A percentile compares a stretch with the other conserved stretches of the same genome.
phyloP scores from a whole-genome alignment of 2,797 vertebrate genomes.

The Pseudomugil tenellus region DNA sequence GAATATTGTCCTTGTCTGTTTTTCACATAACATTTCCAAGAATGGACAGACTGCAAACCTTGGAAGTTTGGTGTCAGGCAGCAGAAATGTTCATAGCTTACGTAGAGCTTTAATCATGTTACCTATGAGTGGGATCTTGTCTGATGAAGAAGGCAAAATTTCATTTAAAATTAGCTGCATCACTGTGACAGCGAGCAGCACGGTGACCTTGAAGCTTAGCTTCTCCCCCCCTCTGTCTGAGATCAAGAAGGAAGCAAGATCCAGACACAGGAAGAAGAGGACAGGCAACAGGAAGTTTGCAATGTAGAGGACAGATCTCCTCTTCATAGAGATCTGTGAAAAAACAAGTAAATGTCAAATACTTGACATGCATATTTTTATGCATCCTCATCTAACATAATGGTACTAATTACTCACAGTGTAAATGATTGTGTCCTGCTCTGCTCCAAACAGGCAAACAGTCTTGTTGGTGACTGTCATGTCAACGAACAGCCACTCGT shows the following conservation, averaged over 20 bases:
- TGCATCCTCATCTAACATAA: too few relatives aligned
- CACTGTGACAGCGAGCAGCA: constrained; percentile 84
- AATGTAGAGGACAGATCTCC: constrained; percentile 55
- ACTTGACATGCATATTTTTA: background rate
- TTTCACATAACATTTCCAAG: background rate
- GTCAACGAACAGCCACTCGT: constrained; percentile 72
- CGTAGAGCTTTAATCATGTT: background rate
- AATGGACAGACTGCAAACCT: background rate
- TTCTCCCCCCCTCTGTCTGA: constrained; percentile 79
- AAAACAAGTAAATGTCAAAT: background rate
- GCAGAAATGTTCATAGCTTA: background rate
- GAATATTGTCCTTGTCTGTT: background rate
- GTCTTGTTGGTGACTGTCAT: constrained; percentile 31
- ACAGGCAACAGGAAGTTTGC: constrained; percentile 65
- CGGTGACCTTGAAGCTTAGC: constrained; percentile 83
- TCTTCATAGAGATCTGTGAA: constrained; percentile 62
- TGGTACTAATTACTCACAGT: constrained; percentile 50
- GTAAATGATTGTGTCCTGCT: constrained; percentile 54
- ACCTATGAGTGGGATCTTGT: constrained; percentile 84
- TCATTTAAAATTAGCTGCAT: constrained; percentile 85
- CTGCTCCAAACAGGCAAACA: rapidly evolving
- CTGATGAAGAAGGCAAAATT: constrained; percentile 82
- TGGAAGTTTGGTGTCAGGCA: background rate
- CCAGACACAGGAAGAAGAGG: constrained; percentile 80
- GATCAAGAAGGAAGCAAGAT: constrained; percentile 80